Evolutionary conservation across 2,888 invertebrate species (phyloP).

Genomic region (Panorpa germanica): DNA sequence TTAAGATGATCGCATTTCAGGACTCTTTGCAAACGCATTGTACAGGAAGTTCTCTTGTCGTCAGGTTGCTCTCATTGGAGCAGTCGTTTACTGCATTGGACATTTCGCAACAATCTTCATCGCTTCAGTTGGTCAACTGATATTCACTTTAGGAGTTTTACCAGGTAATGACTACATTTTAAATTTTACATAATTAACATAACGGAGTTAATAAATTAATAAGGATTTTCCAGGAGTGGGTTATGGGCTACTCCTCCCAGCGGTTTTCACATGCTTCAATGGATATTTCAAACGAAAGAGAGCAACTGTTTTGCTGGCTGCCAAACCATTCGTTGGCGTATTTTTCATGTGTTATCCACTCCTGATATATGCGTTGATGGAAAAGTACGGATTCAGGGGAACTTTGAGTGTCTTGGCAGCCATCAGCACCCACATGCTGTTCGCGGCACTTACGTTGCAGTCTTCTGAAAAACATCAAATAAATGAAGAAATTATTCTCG

Average conservation of each 20-base stretch:
- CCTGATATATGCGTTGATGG: constrained; percentile 31
- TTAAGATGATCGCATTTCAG: too few relatives aligned
- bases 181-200: too few relatives aligned
- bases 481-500: constrained; percentile 23
- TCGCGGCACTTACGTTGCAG: constrained; percentile 43
- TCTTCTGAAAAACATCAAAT: constrained; percentile 39
- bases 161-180: too few relatives aligned
- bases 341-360: constrained; percentile 42
- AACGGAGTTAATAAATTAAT: not conserved
- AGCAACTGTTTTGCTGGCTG: constrained; percentile 41
- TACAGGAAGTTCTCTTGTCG: constrained; percentile 45
- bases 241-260: constrained; percentile 44
- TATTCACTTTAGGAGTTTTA: constrained; percentile 41
- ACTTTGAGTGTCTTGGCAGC: constrained; percentile 39
- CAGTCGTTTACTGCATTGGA: constrained; percentile 38
- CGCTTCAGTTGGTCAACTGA: constrained; percentile 36
- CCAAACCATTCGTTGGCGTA: constrained; percentile 40
- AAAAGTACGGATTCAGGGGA: constrained; percentile 40
- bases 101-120: constrained; percentile 42
- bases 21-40: constrained; percentile 44
- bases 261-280: constrained; percentile 45
- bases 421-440: constrained; percentile 35
- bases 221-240: constrained; percentile 32
- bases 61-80: constrained; percentile 44
- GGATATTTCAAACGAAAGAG: constrained; percentile 42